Percentiles rank a stretch among this genome's conserved stretches.
phyloP scores from a whole-genome alignment of 2,797 vertebrate genomes.

The Gymnothorax javanicus region DNA sequence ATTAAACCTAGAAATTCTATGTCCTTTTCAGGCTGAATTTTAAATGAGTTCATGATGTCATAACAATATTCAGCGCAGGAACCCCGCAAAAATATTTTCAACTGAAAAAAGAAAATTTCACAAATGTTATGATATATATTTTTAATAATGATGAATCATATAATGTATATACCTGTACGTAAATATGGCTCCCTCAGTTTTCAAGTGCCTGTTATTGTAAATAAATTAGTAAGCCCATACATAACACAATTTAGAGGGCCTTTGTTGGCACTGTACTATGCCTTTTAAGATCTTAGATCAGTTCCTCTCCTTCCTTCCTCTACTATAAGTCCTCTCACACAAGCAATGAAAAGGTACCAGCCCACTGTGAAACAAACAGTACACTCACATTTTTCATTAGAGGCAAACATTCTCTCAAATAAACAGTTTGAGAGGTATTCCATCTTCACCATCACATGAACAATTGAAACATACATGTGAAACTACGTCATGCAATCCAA shows the following conservation, averaged over 20 bases:
- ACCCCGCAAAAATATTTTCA: neutral
- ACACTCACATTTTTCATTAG: neutral
- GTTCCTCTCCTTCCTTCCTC: no score
- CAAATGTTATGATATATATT: neutral
- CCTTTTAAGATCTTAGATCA: neutral
- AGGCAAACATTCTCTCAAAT: neutral
- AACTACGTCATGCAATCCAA: neutral
- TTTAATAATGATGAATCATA: neutral
- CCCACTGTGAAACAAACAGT: neutral
- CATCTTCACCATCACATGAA: neutral
- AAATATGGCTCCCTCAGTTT: neutral
- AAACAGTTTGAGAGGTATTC: neutral
- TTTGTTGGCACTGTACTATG: neutral
- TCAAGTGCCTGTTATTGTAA: neutral
- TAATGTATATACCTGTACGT: neutral
- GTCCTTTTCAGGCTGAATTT: constrained; percentile 36
- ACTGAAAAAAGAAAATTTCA: neutral
- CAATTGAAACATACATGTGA: neutral
- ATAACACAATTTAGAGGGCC: neutral
- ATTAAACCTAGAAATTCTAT: constrained; percentile 69
- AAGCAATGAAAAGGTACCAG: neutral
- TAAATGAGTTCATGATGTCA: neutral
- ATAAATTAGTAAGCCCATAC: neutral
- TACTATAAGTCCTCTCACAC: neutral
- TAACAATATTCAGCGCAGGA: neutral